Evolutionary conservation across 2,888 invertebrate genomes (phyloP).

Genomic region (Drosophila conformis): DNA sequence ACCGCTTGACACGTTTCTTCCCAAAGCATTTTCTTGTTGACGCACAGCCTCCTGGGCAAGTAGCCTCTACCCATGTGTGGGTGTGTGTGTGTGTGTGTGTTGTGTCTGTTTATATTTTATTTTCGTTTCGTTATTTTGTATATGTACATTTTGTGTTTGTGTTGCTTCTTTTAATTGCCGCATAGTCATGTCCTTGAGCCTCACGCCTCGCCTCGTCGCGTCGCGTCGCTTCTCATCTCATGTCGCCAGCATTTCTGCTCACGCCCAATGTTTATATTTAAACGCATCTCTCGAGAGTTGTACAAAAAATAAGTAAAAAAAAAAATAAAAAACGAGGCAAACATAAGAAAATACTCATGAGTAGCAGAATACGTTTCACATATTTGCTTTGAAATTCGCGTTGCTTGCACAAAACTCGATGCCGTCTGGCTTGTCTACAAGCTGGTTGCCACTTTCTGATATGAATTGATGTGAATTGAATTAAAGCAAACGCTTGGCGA

Average conservation of each 20-base stretch:
- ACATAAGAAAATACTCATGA: slow-evolving; percentile 20
- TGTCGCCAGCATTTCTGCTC: slow-evolving; percentile 22
- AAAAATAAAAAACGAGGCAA: neutral
- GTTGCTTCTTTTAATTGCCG: slow-evolving; percentile 56
- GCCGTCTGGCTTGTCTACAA: slow-evolving; percentile 5
- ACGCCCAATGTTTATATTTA: slow-evolving; percentile 54
- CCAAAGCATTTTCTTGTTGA: slow-evolving; percentile 32
- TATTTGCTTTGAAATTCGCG: slow-evolving; percentile 36
- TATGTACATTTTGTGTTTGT: slow-evolving; percentile 16
- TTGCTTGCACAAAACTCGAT: slow-evolving; percentile 26
- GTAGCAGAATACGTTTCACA: slow-evolving; percentile 5
- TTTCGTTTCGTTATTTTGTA: slow-evolving; percentile 21
- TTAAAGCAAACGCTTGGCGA: slow-evolving; percentile 49
- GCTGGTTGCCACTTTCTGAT: slow-evolving; percentile 39
- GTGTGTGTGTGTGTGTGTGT: slow-evolving; percentile 21
- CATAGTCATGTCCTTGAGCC: slow-evolving; percentile 62
- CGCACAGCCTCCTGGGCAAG: slow-evolving; percentile 5
- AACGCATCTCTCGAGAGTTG: slow-evolving; percentile 53
- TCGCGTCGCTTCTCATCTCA: slow-evolving; percentile 4
- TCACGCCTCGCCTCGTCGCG: slow-evolving; percentile 9
- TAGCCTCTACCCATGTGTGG: neutral
- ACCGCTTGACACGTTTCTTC: slow-evolving; percentile 58
- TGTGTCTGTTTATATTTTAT: slow-evolving; percentile 4
- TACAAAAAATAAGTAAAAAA: neutral
- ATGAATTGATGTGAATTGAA: slow-evolving; percentile 73